Base-by-base conservation (phyloP, 1,140 invertebrate genomes). In the Drosophila suzukii region DNA sequence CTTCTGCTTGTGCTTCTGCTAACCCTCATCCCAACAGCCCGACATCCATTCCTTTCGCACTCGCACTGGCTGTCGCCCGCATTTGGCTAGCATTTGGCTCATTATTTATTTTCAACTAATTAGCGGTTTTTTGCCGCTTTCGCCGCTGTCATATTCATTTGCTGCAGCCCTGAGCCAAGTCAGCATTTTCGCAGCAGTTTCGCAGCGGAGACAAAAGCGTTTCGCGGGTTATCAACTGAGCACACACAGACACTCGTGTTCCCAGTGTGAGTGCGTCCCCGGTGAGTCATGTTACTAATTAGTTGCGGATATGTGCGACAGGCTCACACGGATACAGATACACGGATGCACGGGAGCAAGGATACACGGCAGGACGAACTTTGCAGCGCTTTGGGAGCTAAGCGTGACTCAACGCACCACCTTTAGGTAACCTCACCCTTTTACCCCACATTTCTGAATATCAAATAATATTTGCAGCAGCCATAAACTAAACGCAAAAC, bases 71-170 rank as follows among this genome's bases (percentile, higher is more conserved):
- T 27, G 24, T 12, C 66, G 60, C 62, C n/a, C 65, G 78, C 66
- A 68, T 47, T 62, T 65, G 59, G 62, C 70, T 85, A 60, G 78
- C 67, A 71, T 51, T 62, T 72, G 59, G 62, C 75, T 86, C 75
- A 76, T 88, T 88, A 88, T 86, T 88, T 88, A 86, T 86, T 86
- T 86, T 86, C 78, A 86, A 72, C 82, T 88, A 86, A 86, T 86
- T 86, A 88, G 83, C 83, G 83, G 82, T 75, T 76, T 79, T 85
- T 76, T 72, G 56, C 79, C 68, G 61, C 30, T 54, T 15, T 36
- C 36, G 10, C 54, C 67, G 54, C 66, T 77, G 67, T 62, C 83
- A 86, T 82, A 81, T 60, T 71, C 78, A 41, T 65, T 56, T 51
- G 49, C 50, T 61, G 73, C 30, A 36, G 36, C 41, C 36, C 34